phyloP scores from a whole-genome alignment of 2,888 invertebrate genomes.

The Drosophila vallismaia region DNA sequence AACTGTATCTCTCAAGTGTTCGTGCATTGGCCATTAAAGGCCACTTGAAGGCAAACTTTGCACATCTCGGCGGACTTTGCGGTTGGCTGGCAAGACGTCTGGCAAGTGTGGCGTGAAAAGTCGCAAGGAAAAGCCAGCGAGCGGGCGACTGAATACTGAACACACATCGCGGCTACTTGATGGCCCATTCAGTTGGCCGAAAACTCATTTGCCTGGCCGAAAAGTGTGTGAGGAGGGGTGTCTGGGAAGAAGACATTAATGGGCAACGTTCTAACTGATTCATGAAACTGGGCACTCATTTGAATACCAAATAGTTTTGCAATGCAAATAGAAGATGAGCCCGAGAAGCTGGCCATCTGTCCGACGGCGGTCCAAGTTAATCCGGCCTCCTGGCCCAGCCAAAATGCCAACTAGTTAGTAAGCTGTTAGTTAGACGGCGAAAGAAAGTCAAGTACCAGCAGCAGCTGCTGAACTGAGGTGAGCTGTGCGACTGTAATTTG shows the following conservation, averaged over 20 bases:
- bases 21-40: constrained; percentile 37
- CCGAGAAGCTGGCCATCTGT: constrained; percentile 16
- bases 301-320: constrained; percentile 7
- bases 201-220: constrained; percentile 8
- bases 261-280: constrained; percentile 18
- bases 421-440: constrained; percentile 4
- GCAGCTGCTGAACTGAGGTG: background rate
- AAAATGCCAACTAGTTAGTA: constrained; percentile 14
- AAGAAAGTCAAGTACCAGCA: constrained; percentile 27
- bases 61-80: constrained; percentile 49
- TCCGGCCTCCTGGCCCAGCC: constrained; percentile 10
- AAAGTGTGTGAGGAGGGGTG: background rate
- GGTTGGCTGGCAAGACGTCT: constrained; percentile 45
- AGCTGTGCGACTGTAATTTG: constrained; percentile 33
- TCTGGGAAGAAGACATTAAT: constrained; percentile 6
- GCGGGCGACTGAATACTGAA: background rate
- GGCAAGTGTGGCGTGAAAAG: constrained; percentile 43
- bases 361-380: constrained; percentile 11
- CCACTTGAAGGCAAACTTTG: constrained; percentile 49
- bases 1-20: constrained; percentile 14
- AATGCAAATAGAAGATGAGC: background rate
- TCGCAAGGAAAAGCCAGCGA: constrained; percentile 21
- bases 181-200: constrained; percentile 10
- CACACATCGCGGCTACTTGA: background rate
- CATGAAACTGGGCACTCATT: constrained; percentile 4